These are phyloP conservation scores for Linyphia triangularis DNA, from an alignment of 2,888 invertebrate species.

Conservation along the genomic window DNA sequence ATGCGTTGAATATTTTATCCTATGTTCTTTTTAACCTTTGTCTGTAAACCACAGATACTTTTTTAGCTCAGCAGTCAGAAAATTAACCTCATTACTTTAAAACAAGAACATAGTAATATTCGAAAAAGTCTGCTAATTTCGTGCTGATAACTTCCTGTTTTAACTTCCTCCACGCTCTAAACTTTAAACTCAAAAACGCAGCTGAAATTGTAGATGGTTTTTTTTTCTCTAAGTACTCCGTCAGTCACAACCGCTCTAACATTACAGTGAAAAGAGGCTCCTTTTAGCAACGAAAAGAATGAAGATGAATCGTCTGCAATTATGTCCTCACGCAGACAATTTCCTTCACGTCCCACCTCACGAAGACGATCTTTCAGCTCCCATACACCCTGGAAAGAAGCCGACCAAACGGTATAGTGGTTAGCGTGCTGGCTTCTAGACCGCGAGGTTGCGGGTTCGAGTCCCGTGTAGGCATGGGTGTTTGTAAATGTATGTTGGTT, in stretches of 20 bases:
- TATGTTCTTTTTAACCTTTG: too few species aligned
- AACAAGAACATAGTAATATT: neutral
- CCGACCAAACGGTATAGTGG: too few species aligned
- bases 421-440: too few species aligned
- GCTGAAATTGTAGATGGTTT: too few species aligned
- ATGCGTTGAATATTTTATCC: too few species aligned
- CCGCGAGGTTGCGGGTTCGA: too few species aligned
- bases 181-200: constrained; percentile 6
- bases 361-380: constrained; percentile 9
- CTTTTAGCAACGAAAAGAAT: constrained; percentile 57
- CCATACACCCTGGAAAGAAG: neutral
- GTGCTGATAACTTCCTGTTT: constrained; percentile 1
- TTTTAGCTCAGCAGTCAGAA: neutral
- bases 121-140: neutral
- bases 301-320: constrained; percentile 69
- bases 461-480: too few species aligned
- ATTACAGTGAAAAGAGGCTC: neutral
- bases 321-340: constrained; percentile 41
- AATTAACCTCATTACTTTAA: neutral
- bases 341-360: constrained; percentile 21
- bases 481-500: too few species aligned
- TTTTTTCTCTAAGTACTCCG: neutral
- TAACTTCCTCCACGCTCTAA: constrained; percentile 4
- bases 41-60: neutral
- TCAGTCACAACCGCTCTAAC: constrained; percentile 12